phyloP scores from a whole-genome alignment of 1,140 invertebrate genomes.

The Drosophila varians region DNA sequence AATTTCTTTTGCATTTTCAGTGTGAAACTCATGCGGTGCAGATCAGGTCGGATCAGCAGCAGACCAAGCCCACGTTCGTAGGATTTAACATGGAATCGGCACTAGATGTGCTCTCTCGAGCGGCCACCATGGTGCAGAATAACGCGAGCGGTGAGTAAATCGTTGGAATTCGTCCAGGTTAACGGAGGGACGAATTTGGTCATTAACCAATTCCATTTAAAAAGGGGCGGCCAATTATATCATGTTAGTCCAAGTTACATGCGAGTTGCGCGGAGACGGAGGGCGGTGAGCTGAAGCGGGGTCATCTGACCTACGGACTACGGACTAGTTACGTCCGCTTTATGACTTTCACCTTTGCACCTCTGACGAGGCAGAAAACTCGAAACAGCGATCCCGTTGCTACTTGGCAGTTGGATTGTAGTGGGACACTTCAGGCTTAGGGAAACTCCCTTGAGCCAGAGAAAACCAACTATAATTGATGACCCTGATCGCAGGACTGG shows the following conservation, averaged over 20 bases:
- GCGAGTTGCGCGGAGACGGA: background rate
- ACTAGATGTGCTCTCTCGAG: conserved; percentile 93
- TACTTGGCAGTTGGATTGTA: conserved; percentile 1
- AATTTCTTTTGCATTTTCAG: conserved; percentile 73
- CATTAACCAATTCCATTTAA: conserved; percentile 73
- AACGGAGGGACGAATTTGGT: conserved; percentile 1
- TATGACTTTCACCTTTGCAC: conserved; percentile 71
- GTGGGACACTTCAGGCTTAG: background rate
- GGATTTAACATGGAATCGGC: conserved; percentile 88
- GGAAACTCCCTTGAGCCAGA: background rate
- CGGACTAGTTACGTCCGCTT: conserved; percentile 11
- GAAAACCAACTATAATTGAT: background rate
- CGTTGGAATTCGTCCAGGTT: conserved; percentile 2
- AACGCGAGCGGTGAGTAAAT: conserved; percentile 84
- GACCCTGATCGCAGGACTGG: no score
- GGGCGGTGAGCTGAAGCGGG: background rate
- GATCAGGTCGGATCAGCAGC: conserved; percentile 52
- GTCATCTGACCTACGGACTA: conserved; percentile 12
- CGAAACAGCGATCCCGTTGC: conserved; percentile 30
- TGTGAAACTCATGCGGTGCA: conserved; percentile 77
- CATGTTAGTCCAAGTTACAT: conserved; percentile 21
- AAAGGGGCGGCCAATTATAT: conserved; percentile 35
- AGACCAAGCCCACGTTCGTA: conserved; percentile 32
- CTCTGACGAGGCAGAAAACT: conserved; percentile 27
- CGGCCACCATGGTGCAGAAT: conserved; percentile 95